Evolutionary conservation across 2,113 vertebrate genomes (phyloP), one percentile per base, ranked within the genome.

Genomic region (Coryphaenoides rupestris): DNA sequence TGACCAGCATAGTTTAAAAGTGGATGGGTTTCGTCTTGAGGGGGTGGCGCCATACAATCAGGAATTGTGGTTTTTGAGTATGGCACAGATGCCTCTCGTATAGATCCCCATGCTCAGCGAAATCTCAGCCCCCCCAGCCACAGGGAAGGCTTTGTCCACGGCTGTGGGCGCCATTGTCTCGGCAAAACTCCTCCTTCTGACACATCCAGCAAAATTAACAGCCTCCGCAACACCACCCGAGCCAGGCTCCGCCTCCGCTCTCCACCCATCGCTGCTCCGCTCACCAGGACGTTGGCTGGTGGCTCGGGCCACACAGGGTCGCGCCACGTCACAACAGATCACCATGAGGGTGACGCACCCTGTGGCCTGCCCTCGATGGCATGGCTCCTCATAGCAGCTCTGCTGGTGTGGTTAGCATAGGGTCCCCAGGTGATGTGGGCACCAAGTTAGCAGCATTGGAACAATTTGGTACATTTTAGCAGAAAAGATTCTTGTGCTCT

Each of bases 61-160:
- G 62, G 80, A 80, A 79, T 86, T 86, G 86, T 85, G 73, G 67
- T n/a, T n/a, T 16, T 50, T 33, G 63, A 80, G 69, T 73, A 70
- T 57, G 70, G 63, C 78, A 74, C 70, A 74, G 69, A 83, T 33
- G 75, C 69, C 56, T 22, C 26, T 62, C 66, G 58, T 74, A 66
- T 77, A 81, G 66, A 68, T 63, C 71, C 40, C 40, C 71, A 63
- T 71, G 40, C 69, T 81, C 67, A 56, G 80, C 76, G 66, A 71
- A 81, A 76, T 79, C 83, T 79, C 78, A 85, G 84, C 80, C 66
- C 65, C 56, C 65, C 56, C 3, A 22, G 56, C 71, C 63, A 88
- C 87, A 90, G 74, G 67, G 22, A 3, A 49, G 53, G 61, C 88
- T 83, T 90, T 90, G 89, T 90, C 75, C 56, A 56, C 22, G 16